phyloP scores from a whole-genome alignment of 2,888 invertebrate species.

The Drosophila bunnanda region DNA sequence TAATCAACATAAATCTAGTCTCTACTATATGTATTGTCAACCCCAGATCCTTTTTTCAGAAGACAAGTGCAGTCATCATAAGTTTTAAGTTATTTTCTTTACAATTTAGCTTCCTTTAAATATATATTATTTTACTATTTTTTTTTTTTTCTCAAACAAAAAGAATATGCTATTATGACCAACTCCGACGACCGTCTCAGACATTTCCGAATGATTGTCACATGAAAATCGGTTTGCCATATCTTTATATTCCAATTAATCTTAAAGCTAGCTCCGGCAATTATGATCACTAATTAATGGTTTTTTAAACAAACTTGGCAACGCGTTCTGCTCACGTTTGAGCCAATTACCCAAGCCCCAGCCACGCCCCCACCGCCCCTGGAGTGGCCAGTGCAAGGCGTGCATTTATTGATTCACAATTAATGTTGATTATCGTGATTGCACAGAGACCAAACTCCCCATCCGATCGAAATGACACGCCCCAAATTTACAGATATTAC shows the following conservation, averaged over 20 bases:
- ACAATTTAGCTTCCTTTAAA: too few relatives aligned
- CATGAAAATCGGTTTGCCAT: slow-evolving; percentile 48
- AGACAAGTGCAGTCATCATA: too few relatives aligned
- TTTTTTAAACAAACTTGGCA: slow-evolving; percentile 76
- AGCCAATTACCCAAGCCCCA: slow-evolving; percentile 56
- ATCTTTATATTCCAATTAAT: slow-evolving; percentile 72
- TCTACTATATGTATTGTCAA: too few relatives aligned
- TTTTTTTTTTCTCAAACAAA: too few relatives aligned
- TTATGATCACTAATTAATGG: slow-evolving; percentile 72
- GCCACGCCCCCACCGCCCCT: slow-evolving; percentile 48
- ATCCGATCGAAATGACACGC: slow-evolving; percentile 63
- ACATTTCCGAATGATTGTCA: slow-evolving; percentile 29
- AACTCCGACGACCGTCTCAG: neutral
- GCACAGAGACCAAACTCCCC: slow-evolving; percentile 28
- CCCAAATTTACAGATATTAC: slow-evolving; percentile 66
- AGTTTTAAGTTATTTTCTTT: too few relatives aligned
- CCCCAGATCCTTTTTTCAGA: too few relatives aligned
- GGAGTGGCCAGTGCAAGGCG: slow-evolving; percentile 54
- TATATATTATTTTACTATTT: too few relatives aligned
- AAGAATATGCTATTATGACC: too few relatives aligned
- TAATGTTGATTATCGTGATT: slow-evolving; percentile 78
- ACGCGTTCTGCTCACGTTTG: slow-evolving; percentile 77
- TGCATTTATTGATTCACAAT: slow-evolving; percentile 81
- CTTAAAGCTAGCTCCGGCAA: slow-evolving; percentile 59
- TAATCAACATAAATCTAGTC: too few relatives aligned